phyloP scores from a whole-genome alignment of 2,888 invertebrate species.

The Trileptium ribeirensis region DNA sequence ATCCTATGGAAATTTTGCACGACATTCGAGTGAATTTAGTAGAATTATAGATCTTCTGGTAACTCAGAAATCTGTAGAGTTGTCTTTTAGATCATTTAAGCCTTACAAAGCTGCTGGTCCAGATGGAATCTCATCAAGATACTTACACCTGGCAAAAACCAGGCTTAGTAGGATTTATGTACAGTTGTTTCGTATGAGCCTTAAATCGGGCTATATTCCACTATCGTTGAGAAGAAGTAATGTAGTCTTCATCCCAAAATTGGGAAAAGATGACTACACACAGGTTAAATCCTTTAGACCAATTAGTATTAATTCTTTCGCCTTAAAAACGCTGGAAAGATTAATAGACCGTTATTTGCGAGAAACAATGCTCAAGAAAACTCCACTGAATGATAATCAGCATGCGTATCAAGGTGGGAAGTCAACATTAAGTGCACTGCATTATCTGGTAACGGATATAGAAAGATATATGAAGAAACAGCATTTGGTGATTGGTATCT shows the following conservation, averaged over 20 bases:
- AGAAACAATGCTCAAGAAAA: not conserved
- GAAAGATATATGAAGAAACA: not conserved
- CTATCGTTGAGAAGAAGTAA: not conserved
- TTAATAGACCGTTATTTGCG: not conserved
- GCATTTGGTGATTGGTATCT: not conserved
- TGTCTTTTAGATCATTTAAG: not conserved
- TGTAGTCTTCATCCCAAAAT: not conserved
- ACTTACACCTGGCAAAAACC: not conserved
- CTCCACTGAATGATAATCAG: not conserved
- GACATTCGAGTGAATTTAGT: not conserved
- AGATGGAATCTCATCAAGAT: not conserved
- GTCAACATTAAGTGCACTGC: not conserved
- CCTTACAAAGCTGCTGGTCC: constrained; percentile 20
- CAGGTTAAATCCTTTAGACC: not conserved
- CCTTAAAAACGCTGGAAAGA: not conserved
- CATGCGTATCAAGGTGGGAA: not conserved
- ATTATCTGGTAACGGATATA: not conserved
- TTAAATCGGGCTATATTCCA: not conserved
- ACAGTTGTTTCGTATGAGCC: not conserved
- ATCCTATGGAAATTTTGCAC: not conserved
- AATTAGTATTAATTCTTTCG: not conserved
- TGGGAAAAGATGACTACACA: not conserved
- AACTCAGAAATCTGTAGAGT: not conserved
- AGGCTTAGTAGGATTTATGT: not conserved
- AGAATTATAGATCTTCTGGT: not conserved